Percentiles rank a stretch among this genome's conserved stretches.
Evolutionary conservation across 1,140 invertebrate species (phyloP).

Genomic region (Zaprionus gabonicus): DNA sequence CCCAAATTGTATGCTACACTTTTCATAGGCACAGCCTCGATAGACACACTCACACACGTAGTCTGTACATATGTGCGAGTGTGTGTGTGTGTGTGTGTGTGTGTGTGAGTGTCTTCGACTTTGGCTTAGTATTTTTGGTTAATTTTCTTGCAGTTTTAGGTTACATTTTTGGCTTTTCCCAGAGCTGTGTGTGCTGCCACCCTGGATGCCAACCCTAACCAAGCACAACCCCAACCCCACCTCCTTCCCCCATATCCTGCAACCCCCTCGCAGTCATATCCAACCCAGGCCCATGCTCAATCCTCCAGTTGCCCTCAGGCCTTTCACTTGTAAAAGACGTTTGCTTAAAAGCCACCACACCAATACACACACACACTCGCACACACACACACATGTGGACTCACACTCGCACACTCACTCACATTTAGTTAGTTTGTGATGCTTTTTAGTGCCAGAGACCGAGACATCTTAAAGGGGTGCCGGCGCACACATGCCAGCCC

Average conservation of each 20-base stretch:
- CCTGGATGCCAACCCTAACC: conserved; percentile 1
- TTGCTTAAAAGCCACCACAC: conserved; percentile 79
- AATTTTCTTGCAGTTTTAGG: conserved; percentile 83
- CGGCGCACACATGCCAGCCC: conserved; percentile 37
- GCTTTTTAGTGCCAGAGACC: conserved; percentile 72
- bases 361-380: conserved; percentile 27
- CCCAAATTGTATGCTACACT: conserved; percentile 63
- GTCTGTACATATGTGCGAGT: conserved; percentile 8
- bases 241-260: not conserved
- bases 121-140: conserved; percentile 83
- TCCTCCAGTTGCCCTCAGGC: conserved; percentile 53
- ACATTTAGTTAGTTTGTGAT: conserved; percentile 79
- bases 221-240: not conserved
- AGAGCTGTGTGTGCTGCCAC: conserved; percentile 18
- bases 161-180: conserved; percentile 82
- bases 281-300: conserved; percentile 16
- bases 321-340: conserved; percentile 78
- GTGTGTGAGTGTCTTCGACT: conserved; percentile 70
- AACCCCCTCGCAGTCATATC: not conserved
- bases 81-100: conserved; percentile 33
- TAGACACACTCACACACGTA: conserved; percentile 11
- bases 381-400: conserved; percentile 34
- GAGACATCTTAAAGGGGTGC: conserved; percentile 80
- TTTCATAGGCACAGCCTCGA: conserved; percentile 64
- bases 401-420: conserved; percentile 32